Conservation (phyloP, 2,113 vertebrate genomes). For the Ctenomys sociabilis region DNA sequence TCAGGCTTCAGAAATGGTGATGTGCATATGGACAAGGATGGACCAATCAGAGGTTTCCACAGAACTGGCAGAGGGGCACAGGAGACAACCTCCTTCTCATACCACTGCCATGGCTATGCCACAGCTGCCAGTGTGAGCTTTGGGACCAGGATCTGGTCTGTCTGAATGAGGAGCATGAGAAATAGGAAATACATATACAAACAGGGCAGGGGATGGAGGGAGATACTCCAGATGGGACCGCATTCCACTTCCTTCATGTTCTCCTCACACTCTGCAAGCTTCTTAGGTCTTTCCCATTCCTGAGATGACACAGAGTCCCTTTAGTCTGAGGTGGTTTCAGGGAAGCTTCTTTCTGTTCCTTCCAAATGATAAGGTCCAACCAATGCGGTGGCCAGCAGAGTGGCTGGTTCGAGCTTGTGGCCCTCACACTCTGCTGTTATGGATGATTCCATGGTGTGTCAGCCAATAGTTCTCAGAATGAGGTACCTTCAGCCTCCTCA, state of each 20-base stretch:
- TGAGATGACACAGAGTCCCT: not conserved
- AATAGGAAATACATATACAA: not conserved
- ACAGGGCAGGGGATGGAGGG: not conserved
- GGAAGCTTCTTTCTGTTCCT: not conserved
- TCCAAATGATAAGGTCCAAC: too few species aligned
- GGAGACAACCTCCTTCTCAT: not conserved
- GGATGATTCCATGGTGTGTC: not conserved
- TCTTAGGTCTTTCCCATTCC: not conserved
- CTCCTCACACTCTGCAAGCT: not conserved
- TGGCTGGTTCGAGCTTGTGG: not conserved
- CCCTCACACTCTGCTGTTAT: not conserved
- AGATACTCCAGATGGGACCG: not conserved
- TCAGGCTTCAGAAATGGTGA: accelerated
- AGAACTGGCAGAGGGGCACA: not conserved
- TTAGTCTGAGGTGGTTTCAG: not conserved
- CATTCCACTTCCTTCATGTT: not conserved
- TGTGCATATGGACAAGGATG: not conserved
- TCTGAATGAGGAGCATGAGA: not conserved
- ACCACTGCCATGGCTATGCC: not conserved
- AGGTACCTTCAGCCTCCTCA: not conserved
- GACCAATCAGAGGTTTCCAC: not conserved
- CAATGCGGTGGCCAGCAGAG: accelerated
- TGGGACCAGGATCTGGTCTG: accelerated
- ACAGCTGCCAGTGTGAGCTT: not conserved
- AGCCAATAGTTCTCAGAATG: accelerated